Evolutionary conservation across 1,140 invertebrate genomes (phyloP), one percentile per base, ranked within the genome.

Genomic region (Dryas iulia): DNA sequence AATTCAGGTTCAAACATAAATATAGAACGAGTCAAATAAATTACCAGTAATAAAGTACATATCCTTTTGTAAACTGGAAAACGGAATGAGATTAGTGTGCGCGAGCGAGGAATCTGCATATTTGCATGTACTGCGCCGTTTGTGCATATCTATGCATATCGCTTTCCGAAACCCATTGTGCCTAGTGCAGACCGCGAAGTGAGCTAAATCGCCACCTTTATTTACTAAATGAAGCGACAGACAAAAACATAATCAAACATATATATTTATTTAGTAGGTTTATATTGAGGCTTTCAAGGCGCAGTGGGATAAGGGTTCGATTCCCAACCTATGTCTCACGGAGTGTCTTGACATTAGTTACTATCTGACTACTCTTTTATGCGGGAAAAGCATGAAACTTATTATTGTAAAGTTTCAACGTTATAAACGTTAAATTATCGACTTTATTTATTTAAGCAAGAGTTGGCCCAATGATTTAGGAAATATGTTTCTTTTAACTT

Each of bases 61-160:
- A 39, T 52, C 3, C 30, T 21, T 47, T 21, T 26, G 52, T 66
- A 57, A 52, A 62, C 60, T 63, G 64, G 57, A 69, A 69, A 73
- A 73, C 74, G 53, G 59, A 69, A 59, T 64, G 56, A 64, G 62
- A 66, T 70, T 67, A 66, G 59, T 65, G 67, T 76, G 74, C 76
- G 78, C 74, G 73, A 77, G 76, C 66, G 72, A 62, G 71, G 59
- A 68, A 74, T 74, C 65, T 77, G 54, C 66, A 74, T 79, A 84
- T 86, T 85, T 78, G 81, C 83, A 86, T 81, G 78, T 70, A 60
- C 74, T 82, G 79, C 77, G 80, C 73, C 76, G 72, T 70, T 84
- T 76, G 63, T 66, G 74, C 79, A 79, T 88, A 90, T 90, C 85
- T 85, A 81, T 87, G 87, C 82, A 87, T 83, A 90, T 89, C 81